Evolutionary conservation across 2,888 invertebrate species (phyloP).

Genomic region (Perdita meconis): DNA sequence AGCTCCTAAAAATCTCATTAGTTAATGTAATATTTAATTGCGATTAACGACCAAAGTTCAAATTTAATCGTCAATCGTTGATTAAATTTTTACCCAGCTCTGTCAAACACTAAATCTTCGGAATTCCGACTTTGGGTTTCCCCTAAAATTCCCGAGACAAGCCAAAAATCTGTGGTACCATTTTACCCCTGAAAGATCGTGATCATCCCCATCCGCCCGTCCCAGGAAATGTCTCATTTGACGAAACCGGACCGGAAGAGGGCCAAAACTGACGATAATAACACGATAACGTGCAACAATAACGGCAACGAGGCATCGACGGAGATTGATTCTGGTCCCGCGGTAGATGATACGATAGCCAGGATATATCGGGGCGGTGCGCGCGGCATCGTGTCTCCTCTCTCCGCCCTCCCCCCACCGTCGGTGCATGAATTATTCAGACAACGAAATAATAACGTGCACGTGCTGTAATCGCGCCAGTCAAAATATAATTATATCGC

Average conservation of each 20-base stretch:
- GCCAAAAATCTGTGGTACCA: no score
- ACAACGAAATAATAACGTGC: constrained; percentile 71
- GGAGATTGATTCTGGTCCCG: constrained; percentile 65
- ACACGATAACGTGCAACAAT: constrained; percentile 58
- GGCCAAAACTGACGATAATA: not conserved
- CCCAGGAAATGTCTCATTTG: not conserved
- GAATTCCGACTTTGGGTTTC: no score
- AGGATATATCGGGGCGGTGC: constrained; percentile 13
- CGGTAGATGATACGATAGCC: constrained; percentile 51
- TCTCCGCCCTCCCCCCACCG: constrained; percentile 28
- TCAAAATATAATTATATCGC: constrained; percentile 72
- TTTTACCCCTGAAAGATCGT: no score
- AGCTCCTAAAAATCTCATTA: no score
- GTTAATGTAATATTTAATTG: no score
- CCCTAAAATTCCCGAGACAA: no score
- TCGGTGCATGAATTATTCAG: constrained; percentile 71
- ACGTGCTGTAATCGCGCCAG: constrained; percentile 73
- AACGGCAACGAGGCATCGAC: constrained; percentile 52
- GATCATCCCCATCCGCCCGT: not conserved
- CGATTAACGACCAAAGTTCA: no score
- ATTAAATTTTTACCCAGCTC: no score
- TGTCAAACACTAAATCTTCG: no score
- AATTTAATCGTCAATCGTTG: no score
- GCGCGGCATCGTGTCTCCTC: constrained; percentile 28
- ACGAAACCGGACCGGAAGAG: not conserved